These are phyloP conservation scores for Bradysia coprophila DNA, from an alignment of 1,140 invertebrate genomes.

Conservation along the genomic window DNA sequence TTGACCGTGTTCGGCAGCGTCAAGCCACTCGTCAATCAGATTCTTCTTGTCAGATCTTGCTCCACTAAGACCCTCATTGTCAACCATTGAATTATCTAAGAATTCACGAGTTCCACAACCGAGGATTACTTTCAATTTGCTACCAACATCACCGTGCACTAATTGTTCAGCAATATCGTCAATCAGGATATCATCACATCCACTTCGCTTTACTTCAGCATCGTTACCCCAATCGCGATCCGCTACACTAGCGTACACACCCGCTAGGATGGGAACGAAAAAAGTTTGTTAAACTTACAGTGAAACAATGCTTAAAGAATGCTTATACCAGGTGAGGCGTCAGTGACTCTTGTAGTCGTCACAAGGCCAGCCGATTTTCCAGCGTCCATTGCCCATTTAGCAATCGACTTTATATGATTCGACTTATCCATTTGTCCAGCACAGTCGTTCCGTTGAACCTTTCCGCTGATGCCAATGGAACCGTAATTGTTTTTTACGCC, in stretches of 20 bases:
- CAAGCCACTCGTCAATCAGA: conserved; percentile 45
- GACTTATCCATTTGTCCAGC: conserved; percentile 28
- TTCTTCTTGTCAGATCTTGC: conserved; percentile 32
- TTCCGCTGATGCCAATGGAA: conserved; percentile 46
- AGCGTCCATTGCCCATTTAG: conserved; percentile 49
- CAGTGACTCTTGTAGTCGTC: conserved; percentile 64
- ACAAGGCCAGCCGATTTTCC: conserved; percentile 59
- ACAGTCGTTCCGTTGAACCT: conserved; percentile 38
- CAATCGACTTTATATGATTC: conserved; percentile 41
- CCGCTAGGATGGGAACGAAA: conserved; percentile 79
- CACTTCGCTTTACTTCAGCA: conserved; percentile 25
- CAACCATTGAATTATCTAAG: conserved; percentile 31
- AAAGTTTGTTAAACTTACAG: too few species aligned
- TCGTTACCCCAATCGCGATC: conserved; percentile 64
- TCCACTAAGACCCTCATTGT: conserved; percentile 44
- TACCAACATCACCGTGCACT: conserved; percentile 42
- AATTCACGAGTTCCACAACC: conserved; percentile 55
- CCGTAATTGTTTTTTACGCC: conserved; percentile 69
- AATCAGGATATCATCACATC: conserved; percentile 14
- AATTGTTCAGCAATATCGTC: conserved; percentile 58
- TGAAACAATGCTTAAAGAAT: too few species aligned
- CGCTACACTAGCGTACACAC: conserved; percentile 60
- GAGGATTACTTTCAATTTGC: conserved; percentile 39
- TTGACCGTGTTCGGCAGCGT: conserved; percentile 27
- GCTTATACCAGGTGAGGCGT: too few species aligned